phyloP scores from a whole-genome alignment of 2,113 vertebrate species.

The Myodes glareolus region DNA sequence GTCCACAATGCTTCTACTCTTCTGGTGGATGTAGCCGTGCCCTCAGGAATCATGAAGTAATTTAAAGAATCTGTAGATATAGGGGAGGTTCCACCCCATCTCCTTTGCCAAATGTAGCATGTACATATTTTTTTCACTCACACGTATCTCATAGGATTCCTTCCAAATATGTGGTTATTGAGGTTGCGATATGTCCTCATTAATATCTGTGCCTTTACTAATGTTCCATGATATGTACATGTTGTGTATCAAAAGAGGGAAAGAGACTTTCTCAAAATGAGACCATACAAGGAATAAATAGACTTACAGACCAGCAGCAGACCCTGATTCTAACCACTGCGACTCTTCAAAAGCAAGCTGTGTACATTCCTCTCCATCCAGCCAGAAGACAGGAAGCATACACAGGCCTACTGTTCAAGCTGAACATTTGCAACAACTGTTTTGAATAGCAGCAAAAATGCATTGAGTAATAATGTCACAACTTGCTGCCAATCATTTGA shows the following conservation, averaged over 20 bases:
- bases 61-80: background rate
- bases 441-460: constrained; percentile 2
- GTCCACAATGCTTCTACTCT: background rate
- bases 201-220: background rate
- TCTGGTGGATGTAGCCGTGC: background rate
- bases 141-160: background rate
- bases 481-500: constrained; percentile 23
- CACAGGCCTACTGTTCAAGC: constrained; percentile 27
- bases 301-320: background rate
- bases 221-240: background rate
- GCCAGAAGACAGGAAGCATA: background rate
- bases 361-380: background rate
- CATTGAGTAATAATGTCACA: constrained; percentile 17
- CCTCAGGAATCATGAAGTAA: background rate
- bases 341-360: constrained; percentile 30
- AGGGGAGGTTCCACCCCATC: background rate
- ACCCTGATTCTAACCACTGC: background rate
- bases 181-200: background rate
- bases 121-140: background rate
- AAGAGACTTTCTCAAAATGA: constrained; percentile 41
- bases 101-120: background rate
- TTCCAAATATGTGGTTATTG: constrained; percentile 18
- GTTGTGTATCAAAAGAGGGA: background rate
- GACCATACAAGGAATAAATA: background rate
- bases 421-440: constrained; percentile 51